Evolutionary conservation across 2,113 vertebrate species (phyloP).

Genomic region (Festucalex cinctus): DNA sequence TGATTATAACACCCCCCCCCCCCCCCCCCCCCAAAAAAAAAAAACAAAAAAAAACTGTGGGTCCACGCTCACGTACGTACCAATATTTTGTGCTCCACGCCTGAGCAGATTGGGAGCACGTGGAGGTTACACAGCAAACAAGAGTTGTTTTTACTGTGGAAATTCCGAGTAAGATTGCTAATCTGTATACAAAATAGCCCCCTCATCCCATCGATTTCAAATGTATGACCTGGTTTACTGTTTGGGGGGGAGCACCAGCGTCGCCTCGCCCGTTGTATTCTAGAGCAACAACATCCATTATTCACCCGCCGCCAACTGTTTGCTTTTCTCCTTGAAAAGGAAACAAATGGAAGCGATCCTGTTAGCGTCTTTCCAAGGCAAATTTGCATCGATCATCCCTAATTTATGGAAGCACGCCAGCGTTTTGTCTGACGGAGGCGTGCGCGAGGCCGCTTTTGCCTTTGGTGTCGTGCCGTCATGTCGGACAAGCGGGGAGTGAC

Average conservation of each 20-base stretch:
- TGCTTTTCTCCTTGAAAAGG: conserved; percentile 45
- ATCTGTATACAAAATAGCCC: conserved; percentile 35
- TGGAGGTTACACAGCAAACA: conserved; percentile 47
- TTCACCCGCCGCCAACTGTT: conserved; percentile 61
- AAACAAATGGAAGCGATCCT: conserved; percentile 29
- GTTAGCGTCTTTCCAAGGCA: conserved; percentile 8
- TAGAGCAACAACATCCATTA: conserved; percentile 64
- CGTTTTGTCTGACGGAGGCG: conserved; percentile 10
- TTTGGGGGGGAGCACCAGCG: neutral
- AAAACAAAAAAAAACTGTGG: too few species aligned
- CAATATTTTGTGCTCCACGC: conserved; percentile 31
- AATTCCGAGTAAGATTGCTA: conserved; percentile 16
- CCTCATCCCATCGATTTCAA: conserved; percentile 19
- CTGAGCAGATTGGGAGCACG: conserved; percentile 15
- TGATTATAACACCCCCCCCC: neutral
- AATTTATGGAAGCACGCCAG: conserved; percentile 15
- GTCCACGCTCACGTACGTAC: conserved; percentile 1
- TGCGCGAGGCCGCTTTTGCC: neutral
- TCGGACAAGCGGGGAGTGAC: conserved; percentile 20
- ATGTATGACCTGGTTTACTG: conserved; percentile 56
- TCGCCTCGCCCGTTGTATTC: conserved; percentile 32
- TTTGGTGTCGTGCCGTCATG: conserved; percentile 31
- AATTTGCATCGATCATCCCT: conserved; percentile 17
- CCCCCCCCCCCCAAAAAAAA: too few species aligned
- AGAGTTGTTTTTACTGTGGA: conserved; percentile 29